Evolutionary conservation across 2,113 vertebrate genomes (phyloP), one percentile per base, ranked within the genome.

Genomic region (Cololabis saira): DNA sequence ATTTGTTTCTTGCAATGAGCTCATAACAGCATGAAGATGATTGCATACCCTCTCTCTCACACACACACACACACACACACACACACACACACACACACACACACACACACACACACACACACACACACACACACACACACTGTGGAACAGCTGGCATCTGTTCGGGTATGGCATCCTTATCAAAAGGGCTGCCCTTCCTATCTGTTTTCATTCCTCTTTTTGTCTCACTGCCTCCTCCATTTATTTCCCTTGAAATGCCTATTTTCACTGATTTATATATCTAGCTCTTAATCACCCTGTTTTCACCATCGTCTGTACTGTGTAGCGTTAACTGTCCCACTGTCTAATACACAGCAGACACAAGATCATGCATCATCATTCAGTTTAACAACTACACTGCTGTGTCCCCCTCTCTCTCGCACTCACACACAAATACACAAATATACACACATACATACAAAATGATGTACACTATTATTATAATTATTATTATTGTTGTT

Each of bases 1-100:
- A 84, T 76, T 62, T 81, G 76, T 64, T 63, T n/a, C 55, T 9
- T 49, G 70, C 86, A 82, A 84, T 84, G 83, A 88, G 84, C 71
- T 78, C 65, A 61, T 44, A 83, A 65, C 72, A 80, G 77, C 82
- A 70, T 67, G 71, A 55, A 13, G 54, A 84, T 86, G 77, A 86
- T 82, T 82, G 65, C 73, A 24, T 41, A 64, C 62, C 50, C 56
- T 44, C n/a, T n/a, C n/a, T n/a, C 24, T 3, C 24, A 27, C 24
- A 27, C 24, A 27, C 24, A 27, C 24, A 3, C 24, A 27, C 24
- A 27, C 24, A 27, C 24, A 27, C 24, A 27, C 24, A 27, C 24
- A 27, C 24, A 3, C 24, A 27, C 24, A 27, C 24, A 27, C 24
- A 27, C 24, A 27, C 24, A 27, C 24, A 3, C 24, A 27, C 24